Base-by-base conservation (phyloP, 2,113 vertebrate species). In the Morone saxatilis region DNA sequence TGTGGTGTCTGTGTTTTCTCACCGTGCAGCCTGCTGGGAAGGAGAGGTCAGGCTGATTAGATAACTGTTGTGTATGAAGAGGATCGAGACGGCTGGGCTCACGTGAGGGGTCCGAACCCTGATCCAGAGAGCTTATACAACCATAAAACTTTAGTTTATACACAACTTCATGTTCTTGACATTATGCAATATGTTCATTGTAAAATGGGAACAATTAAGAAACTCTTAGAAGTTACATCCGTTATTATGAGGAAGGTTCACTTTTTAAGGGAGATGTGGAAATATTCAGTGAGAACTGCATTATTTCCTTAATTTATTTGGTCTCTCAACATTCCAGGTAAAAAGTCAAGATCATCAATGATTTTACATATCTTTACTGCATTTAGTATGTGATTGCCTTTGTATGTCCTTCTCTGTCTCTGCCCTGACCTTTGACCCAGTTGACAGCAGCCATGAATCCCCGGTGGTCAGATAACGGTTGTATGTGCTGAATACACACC, bases 11-110 rank as follows among this genome's bases (percentile, higher is more conserved):
- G 91, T 83, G 74, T 87, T 89, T 94, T 92, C 87, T 95, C 91
- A 90, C 74, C 50, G 72, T 36, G 56, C 61, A 50, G 71, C 78
- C 80, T 59, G 84, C 81, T 71, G 88, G 65, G 83, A 86, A 79
- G 59, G 74, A 74, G 84, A 84, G 88, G 84, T 91, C 90, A 77
- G 41, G n/a, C 79, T 91, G 94, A 95, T 94, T 93, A 95, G 93
- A 94, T 94, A 93, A 90, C 56, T 81, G 81, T 25, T 83, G 80
- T 84, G 87, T 78, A 87, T 63, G 80, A 81, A 77, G 40, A 77
- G 76, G 57, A 31, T 31, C 31, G 4, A 89, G 87, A 80, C 90
- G 83, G 78, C 76, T 73, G 80, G 51, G 71, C 77, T 89, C 81
- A 89, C 11, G 11, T 89, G 82, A 81, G 54, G 50, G 71, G 31